Conservation (phyloP, 1,140 invertebrate genomes). For the Sitophilus oryzae region DNA sequence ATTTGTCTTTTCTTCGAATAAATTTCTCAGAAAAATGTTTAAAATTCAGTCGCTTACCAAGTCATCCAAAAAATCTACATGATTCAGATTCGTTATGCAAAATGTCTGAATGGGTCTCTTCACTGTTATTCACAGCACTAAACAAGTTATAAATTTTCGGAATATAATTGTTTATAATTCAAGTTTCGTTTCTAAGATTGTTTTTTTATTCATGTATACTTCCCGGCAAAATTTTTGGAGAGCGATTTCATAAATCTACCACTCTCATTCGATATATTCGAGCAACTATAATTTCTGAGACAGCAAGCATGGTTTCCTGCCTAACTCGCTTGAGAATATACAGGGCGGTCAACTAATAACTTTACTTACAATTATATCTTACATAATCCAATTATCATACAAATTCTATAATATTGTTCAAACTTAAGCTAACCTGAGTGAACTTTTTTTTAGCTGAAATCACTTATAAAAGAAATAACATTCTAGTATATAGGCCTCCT, state of each 20-base stretch:
- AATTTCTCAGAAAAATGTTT: too few relatives aligned
- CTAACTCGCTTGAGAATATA: conserved; percentile 4
- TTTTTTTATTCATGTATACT: background rate
- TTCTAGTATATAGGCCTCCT: too few relatives aligned
- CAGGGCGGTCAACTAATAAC: conserved; percentile 4
- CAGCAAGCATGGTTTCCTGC: conserved; percentile 6
- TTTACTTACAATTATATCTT: too few relatives aligned
- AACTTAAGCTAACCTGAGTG: too few relatives aligned
- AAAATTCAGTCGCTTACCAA: background rate
- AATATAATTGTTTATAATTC: background rate
- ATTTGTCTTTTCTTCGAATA: too few relatives aligned
- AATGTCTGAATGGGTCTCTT: background rate
- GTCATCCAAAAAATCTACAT: background rate
- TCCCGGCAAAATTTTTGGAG: conserved; percentile 2
- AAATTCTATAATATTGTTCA: too few relatives aligned
- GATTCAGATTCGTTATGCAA: background rate
- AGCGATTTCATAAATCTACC: background rate
- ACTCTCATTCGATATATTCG: conserved; percentile 11
- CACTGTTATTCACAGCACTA: too few relatives aligned
- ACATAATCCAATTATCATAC: too few relatives aligned
- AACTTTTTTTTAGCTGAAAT: too few relatives aligned
- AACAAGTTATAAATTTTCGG: background rate
- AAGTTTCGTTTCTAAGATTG: background rate
- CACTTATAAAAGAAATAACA: too few relatives aligned
- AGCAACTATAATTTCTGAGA: conserved; percentile 11